Evolutionary conservation across 1,140 invertebrate species (phyloP), one percentile per base, ranked within the genome.

Genomic region (Parasteatoda tepidariorum): DNA sequence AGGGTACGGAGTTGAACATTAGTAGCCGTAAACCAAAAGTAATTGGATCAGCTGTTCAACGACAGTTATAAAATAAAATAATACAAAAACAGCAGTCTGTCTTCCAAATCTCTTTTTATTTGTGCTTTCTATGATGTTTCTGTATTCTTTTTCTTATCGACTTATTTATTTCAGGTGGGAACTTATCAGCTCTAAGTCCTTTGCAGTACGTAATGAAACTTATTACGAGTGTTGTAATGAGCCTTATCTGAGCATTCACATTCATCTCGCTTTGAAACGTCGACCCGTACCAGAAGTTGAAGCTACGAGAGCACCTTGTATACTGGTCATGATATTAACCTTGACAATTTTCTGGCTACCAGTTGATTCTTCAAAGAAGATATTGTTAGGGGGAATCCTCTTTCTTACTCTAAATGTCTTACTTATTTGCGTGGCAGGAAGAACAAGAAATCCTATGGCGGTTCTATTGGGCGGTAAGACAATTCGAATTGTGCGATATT

Each of bases 321-420:
- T 66, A 7, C 70, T 73, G 1, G 54, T 38, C 38, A 74, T 64
- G 57, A 0, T 33, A 6, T 67, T 83, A 0, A 41, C 70, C 6
- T 61, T 83, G 4, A n/a, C 70, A 1, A 73, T 83, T 11, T 83
- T 83, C 81, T 83, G 81, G 81, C 22, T 83, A 18, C 81, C 81
- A 0, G 59, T 70, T 0, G 68, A 83, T 38, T 83, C 81, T 0
- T 64, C 68, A 18, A 48, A 64, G 28, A 83, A 83, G 34, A 3
- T 83, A 6, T n/a, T 74, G 5, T 41, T 83, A 0, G 68, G 81
- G 6, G 81, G 68, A 61, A 33, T 71, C 38, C 54, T 71, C 24
- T 82, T 82, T 26, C 26, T 71, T n/a, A 15, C 34, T 3, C 67
- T 82, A 22, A 61, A 30, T 31, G n/a, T 82, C 15, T 34, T 82